These are phyloP conservation scores for Haliclystus octoradiatus DNA, from an alignment of 30 jellyfish, hydroid and myxozoan species.

Conservation along the genomic window DNA sequence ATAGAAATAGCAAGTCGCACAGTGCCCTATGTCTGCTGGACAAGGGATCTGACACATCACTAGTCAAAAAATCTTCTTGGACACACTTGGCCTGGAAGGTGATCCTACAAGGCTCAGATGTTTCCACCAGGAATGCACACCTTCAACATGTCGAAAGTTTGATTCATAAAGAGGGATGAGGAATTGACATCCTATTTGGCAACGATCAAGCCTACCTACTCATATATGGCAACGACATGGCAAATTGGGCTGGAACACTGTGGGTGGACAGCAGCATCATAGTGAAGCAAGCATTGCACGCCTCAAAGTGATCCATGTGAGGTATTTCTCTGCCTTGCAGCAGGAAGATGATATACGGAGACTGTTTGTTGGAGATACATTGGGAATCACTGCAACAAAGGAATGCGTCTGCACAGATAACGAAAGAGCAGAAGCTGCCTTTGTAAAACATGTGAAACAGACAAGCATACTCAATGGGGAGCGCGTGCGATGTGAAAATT, in stretches of 20 bases:
- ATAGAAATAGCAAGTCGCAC: neutral
- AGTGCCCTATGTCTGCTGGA: conserved; percentile 2
- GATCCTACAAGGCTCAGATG: conserved; percentile 1
- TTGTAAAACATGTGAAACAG: too few species aligned
- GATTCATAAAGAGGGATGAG: neutral
- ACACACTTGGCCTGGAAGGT: conserved; percentile 2
- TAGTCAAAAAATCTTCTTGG: neutral
- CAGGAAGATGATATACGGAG: too few species aligned
- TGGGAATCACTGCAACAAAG: too few species aligned
- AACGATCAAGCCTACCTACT: neutral
- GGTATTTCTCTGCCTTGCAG: too few species aligned
- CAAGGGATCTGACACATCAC: conserved; percentile 1
- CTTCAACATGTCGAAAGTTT: neutral
- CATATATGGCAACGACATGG: neutral
- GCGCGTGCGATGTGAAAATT: too few species aligned
- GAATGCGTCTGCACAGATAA: too few species aligned
- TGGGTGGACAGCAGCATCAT: conserved; percentile 1
- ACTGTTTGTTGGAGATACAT: too few species aligned
- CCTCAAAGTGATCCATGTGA: conserved; percentile 1
- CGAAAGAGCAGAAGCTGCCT: too few species aligned
- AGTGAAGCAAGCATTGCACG: conserved; percentile 1
- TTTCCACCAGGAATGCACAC: neutral
- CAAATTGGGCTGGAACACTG: neutral
- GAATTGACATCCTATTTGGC: neutral
- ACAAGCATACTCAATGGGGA: too few species aligned